Percentiles rank a stretch among this genome's conserved stretches.
phyloP scores from a whole-genome alignment of 2,888 invertebrate species.

The Tenodera sinensis region DNA sequence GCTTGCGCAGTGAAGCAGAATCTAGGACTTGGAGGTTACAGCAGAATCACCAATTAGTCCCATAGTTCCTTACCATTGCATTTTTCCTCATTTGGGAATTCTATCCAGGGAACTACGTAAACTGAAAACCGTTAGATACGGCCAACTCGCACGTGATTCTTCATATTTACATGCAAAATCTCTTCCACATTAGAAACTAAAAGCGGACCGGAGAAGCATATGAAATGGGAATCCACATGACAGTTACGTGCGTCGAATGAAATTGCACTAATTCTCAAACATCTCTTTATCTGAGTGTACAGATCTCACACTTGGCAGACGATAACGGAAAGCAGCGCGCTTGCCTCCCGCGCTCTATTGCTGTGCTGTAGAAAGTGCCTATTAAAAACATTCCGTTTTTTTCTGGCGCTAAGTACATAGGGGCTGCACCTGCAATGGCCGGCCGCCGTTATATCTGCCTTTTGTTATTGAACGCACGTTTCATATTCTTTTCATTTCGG shows the following conservation, averaged over 20 bases:
- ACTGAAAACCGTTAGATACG: not conserved
- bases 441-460: not conserved
- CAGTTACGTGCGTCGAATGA: not conserved
- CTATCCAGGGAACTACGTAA: not conserved
- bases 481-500: not conserved
- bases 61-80: not conserved
- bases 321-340: not conserved
- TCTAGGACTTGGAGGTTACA: not conserved
- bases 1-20: too few species aligned
- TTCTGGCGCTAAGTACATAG: not conserved
- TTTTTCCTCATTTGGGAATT: not conserved
- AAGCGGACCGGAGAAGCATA: not conserved
- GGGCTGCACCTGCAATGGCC: not conserved
- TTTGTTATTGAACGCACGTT: not conserved
- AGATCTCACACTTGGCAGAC: not conserved
- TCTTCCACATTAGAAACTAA: not conserved
- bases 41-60: not conserved
- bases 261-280: not conserved
- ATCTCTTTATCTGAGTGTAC: not conserved
- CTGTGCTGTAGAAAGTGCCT: not conserved
- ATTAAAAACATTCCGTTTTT: not conserved
- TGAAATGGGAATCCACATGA: not conserved
- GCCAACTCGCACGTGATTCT: not conserved
- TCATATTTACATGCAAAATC: not conserved
- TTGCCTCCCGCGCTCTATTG: not conserved